These are phyloP conservation scores for Melitaea cinxia DNA, from an alignment of 1,140 invertebrate genomes.

Conservation along the genomic window DNA sequence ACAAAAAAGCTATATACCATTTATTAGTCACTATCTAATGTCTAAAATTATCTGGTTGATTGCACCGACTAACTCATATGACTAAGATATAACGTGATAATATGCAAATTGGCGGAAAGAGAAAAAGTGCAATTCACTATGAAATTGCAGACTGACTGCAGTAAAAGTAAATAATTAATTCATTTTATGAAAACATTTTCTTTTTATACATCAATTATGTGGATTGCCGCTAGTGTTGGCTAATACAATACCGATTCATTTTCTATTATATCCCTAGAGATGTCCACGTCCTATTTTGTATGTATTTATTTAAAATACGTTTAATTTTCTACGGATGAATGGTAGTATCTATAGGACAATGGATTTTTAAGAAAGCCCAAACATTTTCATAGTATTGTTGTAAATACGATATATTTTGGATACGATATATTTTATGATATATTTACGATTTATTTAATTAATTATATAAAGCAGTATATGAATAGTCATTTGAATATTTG, in stretches of 20 bases:
- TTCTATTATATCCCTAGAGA: slow-evolving; percentile 12
- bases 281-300: not conserved
- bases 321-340: slow-evolving; percentile 21
- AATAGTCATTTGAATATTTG: not conserved
- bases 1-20: no score
- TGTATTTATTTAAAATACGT: slow-evolving; percentile 7
- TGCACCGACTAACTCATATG: slow-evolving; percentile 29
- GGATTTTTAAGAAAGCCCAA: not conserved
- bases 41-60: slow-evolving; percentile 17
- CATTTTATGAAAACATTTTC: not conserved
- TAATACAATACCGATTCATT: slow-evolving; percentile 7
- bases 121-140: slow-evolving; percentile 24
- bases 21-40: no score
- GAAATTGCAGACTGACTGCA: slow-evolving; percentile 30
- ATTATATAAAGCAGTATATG: no score
- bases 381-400: not conserved
- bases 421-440: not conserved
- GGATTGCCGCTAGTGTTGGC: not conserved
- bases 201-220: not conserved
- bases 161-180: slow-evolving; percentile 59
- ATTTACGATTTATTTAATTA: no score
- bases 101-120: slow-evolving; percentile 58
- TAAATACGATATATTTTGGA: not conserved
- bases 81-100: slow-evolving; percentile 42
- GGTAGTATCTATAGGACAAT: slow-evolving; percentile 12